Evolutionary conservation across 1,140 invertebrate genomes (phyloP), one percentile per base, ranked within the genome.

Genomic region (Nasonia vitripennis): DNA sequence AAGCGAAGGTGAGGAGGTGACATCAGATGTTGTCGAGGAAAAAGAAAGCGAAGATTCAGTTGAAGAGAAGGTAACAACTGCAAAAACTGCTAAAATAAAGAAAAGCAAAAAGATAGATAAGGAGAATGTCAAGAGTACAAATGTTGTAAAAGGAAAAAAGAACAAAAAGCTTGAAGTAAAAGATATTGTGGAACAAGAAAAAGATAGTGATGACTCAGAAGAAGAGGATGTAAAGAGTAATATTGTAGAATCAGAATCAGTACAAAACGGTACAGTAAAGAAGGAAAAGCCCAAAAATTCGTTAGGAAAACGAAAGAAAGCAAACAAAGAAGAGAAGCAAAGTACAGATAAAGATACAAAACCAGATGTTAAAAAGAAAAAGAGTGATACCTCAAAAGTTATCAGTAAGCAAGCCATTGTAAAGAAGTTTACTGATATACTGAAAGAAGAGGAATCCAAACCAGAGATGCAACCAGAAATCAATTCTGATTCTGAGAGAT

Each of bases 401-500:
- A 85, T 91, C 81, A 91, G 83, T 51, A 89, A 89, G 12, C 84
- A 90, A 51, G 90, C 89, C 12, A 88, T 83, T 9, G 90, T 92
- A 37, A 92, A 91, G 81, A 89, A 87, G 51, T 90, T 92, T n/a
- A 81, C 85, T 5, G 89, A 91, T 12, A 20, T 91, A 14, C 74
- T 91, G 10, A 27, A 90, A 41, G 88, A 90, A 31, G 71, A 88
- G 34, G 68, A 83, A 9, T 11, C 20, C 6, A 68, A 37, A 2
- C 11, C 34, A 80, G 45, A 87, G 73, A 62, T 81, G n/a, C 10
- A 81, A 71, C 2, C 17, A 70, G 62, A 86, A 48, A 20, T 77
- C 27, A 77, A 55, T n/a, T 73, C 2, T 0, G 67, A 87, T 34
- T 41, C 10, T 34, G 11, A 17, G 48, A 27, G 86, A 51, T 11